Percentiles rank a stretch among this genome's conserved stretches.
phyloP scores from a whole-genome alignment of 1,140 invertebrate species.

The Anthonomus grandis region DNA sequence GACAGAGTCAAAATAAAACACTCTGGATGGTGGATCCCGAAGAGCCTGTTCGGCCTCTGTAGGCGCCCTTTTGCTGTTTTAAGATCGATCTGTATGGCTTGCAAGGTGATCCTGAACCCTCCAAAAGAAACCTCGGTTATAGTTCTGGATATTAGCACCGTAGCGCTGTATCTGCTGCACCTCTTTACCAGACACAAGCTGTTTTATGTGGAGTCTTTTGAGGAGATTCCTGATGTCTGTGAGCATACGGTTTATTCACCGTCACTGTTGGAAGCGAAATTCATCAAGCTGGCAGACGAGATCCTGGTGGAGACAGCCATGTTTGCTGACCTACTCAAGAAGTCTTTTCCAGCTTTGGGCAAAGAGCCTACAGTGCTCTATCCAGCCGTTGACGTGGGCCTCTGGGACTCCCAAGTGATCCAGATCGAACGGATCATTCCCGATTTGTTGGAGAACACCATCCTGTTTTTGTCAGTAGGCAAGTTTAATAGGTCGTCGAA shows the following conservation, averaged over 20 bases:
- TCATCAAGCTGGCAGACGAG: constrained; percentile 35
- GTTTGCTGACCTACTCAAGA: constrained; percentile 36
- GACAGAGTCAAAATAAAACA: constrained; percentile 25
- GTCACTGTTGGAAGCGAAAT: constrained; percentile 33
- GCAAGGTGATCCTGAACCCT: constrained; percentile 32
- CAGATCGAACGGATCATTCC: constrained; percentile 38
- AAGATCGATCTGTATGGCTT: constrained; percentile 34
- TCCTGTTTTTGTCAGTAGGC: constrained; percentile 39
- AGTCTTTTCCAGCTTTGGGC: constrained; percentile 32
- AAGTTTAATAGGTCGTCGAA: constrained; percentile 37
- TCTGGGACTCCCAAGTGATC: constrained; percentile 35
- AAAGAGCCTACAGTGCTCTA: constrained; percentile 31
- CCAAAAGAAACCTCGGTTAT: constrained; percentile 32
- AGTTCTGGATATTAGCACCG: constrained; percentile 34
- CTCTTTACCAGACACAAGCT: constrained; percentile 31
- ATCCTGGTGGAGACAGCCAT: constrained; percentile 35
- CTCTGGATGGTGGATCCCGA: constrained; percentile 39
- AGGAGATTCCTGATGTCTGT: constrained; percentile 27
- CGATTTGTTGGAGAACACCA: constrained; percentile 35
- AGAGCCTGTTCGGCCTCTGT: constrained; percentile 27
- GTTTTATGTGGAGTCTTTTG: constrained; percentile 35
- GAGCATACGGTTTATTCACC: constrained; percentile 32
- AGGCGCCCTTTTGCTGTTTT: constrained; percentile 19
- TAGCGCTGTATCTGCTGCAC: constrained; percentile 35
- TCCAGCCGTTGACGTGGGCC: constrained; percentile 38